Evolutionary conservation across 2,797 vertebrate genomes (phyloP).

Genomic region (Cuculus canorus): DNA sequence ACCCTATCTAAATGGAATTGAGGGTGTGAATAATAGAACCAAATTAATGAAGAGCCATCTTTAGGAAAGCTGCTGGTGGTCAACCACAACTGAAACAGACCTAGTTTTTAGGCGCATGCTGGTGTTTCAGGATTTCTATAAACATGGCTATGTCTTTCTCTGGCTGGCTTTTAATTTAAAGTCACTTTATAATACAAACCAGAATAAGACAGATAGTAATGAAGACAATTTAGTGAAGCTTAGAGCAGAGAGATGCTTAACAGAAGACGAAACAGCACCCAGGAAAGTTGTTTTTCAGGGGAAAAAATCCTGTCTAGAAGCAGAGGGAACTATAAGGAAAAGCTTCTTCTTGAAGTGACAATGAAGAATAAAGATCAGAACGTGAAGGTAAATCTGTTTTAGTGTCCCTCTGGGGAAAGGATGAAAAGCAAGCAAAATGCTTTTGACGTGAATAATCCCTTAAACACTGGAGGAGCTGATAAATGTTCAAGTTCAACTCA

Average conservation of each 20-base stretch:
- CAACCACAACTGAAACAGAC: not conserved
- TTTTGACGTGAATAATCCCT: conserved; percentile 35
- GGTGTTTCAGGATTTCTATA: not conserved
- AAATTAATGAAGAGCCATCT: not conserved
- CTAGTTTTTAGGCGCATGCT: not conserved
- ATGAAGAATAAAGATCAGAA: conserved; percentile 38
- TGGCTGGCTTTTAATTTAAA: not conserved
- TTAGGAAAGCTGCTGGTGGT: conserved; percentile 12
- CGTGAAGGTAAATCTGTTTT: conserved; percentile 40
- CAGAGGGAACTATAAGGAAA: not conserved
- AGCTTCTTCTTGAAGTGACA: not conserved
- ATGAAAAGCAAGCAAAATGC: conserved; percentile 31
- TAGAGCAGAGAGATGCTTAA: not conserved
- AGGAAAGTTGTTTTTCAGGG: not conserved
- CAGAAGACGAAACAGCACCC: not conserved
- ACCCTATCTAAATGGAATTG: not conserved
- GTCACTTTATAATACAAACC: not conserved
- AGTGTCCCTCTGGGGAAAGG: conserved; percentile 11
- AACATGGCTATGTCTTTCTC: not conserved
- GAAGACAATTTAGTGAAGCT: not conserved
- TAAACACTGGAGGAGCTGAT: not conserved
- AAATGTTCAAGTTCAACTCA: not conserved
- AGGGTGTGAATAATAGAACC: not conserved
- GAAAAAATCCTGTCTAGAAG: not conserved
- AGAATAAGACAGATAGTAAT: not conserved